Percentiles rank a stretch among this genome's conserved stretches.
Evolutionary conservation across 2,888 invertebrate species (phyloP).

Genomic region (Tipula unca): DNA sequence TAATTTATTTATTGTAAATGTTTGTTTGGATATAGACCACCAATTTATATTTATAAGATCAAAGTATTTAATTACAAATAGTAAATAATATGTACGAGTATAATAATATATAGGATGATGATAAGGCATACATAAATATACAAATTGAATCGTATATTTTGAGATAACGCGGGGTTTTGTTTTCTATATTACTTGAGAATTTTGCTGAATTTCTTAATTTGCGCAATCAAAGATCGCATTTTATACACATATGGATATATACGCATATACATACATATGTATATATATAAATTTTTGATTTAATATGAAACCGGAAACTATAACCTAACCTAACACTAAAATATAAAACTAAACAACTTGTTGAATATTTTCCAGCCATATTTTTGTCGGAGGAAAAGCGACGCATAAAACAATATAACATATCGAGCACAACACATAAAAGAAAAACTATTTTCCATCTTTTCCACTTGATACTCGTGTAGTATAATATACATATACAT

Average conservation of each 20-base stretch:
- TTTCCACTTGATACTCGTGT: background rate
- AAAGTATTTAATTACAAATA: background rate
- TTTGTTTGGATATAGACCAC: background rate
- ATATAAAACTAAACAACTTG: background rate
- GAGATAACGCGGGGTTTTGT: background rate
- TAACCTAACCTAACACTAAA: background rate
- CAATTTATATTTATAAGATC: background rate
- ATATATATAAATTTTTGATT: background rate
- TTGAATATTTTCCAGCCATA: conserved; percentile 10
- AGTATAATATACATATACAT: no score
- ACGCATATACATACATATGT: background rate
- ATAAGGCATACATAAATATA: background rate
- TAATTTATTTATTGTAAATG: background rate
- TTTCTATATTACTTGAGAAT: background rate
- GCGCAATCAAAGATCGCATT: background rate
- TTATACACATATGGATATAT: background rate
- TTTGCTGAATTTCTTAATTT: background rate
- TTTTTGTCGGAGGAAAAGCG: background rate
- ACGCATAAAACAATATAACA: conserved; percentile 8
- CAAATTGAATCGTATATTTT: background rate
- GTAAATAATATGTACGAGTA: background rate
- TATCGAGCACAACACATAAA: background rate
- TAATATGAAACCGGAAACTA: background rate
- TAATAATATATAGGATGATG: background rate
- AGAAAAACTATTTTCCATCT: conserved; percentile 8